These are phyloP conservation scores for Myripristis jacobus DNA, from an alignment of 2,797 vertebrate genomes.

Conservation along the genomic window DNA sequence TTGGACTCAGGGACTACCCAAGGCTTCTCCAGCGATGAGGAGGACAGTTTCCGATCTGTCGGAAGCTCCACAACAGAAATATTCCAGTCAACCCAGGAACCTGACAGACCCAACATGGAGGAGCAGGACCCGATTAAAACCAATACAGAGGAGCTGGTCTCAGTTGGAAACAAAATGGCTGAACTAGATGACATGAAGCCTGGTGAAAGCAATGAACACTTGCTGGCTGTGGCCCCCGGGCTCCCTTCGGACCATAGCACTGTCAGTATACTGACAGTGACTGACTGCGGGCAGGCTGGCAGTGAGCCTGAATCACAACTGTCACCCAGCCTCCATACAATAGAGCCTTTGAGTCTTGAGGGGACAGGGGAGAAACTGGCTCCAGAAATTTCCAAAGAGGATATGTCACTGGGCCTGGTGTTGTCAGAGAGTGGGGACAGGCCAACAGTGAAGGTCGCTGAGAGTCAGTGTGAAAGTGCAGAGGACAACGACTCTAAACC, in stretches of 20 bases:
- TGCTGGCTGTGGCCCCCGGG: neutral
- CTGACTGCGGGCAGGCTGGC: slow-evolving; percentile 35
- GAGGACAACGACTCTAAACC: slow-evolving; percentile 19
- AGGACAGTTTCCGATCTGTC: slow-evolving; percentile 69
- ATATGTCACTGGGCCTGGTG: slow-evolving; percentile 9
- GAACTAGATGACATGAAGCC: slow-evolving; percentile 19
- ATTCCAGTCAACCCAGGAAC: slow-evolving; percentile 60
- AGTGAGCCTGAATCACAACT: slow-evolving; percentile 50
- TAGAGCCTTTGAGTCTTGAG: slow-evolving; percentile 50
- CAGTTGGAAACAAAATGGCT: slow-evolving; percentile 7
- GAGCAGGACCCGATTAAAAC: slow-evolving; percentile 25
- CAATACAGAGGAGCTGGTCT: neutral
- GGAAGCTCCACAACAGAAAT: slow-evolving; percentile 73
- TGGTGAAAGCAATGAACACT: slow-evolving; percentile 1
- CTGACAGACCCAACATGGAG: neutral
- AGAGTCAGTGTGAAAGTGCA: slow-evolving; percentile 16
- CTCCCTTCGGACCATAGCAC: slow-evolving; percentile 24
- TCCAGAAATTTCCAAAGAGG: slow-evolving; percentile 46
- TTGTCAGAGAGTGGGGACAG: slow-evolving; percentile 22
- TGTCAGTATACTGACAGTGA: neutral
- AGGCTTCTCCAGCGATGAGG: slow-evolving; percentile 68
- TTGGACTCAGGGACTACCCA: slow-evolving; percentile 20
- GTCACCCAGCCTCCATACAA: slow-evolving; percentile 41
- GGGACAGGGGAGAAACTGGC: slow-evolving; percentile 26
- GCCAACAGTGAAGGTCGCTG: slow-evolving; percentile 1